Base-by-base conservation (phyloP, 2,888 invertebrate species). In the Callimorpha dominula region DNA sequence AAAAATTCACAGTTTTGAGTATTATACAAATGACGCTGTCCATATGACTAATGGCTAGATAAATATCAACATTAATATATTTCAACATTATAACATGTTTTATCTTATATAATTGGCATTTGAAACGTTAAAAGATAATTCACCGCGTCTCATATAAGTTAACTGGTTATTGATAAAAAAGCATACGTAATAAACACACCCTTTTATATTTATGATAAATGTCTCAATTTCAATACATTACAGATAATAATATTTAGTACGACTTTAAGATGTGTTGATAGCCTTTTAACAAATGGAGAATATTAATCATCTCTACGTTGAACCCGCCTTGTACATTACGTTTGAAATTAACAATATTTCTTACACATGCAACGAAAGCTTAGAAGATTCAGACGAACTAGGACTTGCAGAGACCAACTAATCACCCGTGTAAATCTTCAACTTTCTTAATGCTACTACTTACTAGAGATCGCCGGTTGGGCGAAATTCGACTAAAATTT, bases 161-260 rank as follows among this genome's bases (percentile, higher is more conserved):
- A 66, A 77, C 42, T 60, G 46, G 46, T 46, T 15, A 42, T 42
- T 60, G 46, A 57, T 68, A 46, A 67, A 67, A 50, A 68, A 52
- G 40, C 9, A 49, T 40, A 40, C 40, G 52, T 50, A 65, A 60
- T 71, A 66, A 54, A 63, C 20, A 68, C 64, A 52, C 31, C 57
- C 20, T 78, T 81, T 73, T 71, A 76, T 78, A 76, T 75, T 52
- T 77, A 66, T 83, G 76, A 82, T 70, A 72, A 77, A 79, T 81
- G 74, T 75, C 78, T 82, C 20, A 65, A 78, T 83, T 74, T 71
- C 49, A 78, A 80, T 67, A 43, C n/a, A 57, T 57, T 57, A 68
- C 8, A 42, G 14, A 20, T 43, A 72, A 42, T 65, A 72, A 63
- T 68, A 57, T 68, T 42, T 54, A 1, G 42, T 63, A 17, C 69